Conservation (phyloP, 2,888 invertebrate genomes). For the Serripes groenlandicus region DNA sequence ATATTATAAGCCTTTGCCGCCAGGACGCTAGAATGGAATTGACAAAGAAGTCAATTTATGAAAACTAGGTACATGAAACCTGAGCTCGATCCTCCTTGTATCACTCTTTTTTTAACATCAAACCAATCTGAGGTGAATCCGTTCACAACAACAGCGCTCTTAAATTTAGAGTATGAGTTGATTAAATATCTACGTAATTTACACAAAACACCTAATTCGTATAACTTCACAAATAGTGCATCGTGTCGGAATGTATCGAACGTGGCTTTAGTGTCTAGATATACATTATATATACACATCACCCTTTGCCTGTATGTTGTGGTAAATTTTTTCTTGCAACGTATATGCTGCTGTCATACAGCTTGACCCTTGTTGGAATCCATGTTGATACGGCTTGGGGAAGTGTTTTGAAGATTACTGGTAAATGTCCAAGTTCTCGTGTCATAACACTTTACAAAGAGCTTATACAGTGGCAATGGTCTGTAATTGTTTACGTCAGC, state of each 20-base stretch:
- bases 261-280: neutral
- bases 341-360: no score
- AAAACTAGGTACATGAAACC: neutral
- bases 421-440: neutral
- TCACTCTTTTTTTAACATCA: neutral
- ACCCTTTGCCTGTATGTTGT: no score
- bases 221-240: neutral
- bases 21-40: neutral
- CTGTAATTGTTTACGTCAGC: neutral
- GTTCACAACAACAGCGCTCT: no score
- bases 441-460: neutral
- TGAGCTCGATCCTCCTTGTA: neutral
- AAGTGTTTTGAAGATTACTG: neutral
- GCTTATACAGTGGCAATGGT: neutral
- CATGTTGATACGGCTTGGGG: neutral
- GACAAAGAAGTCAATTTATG: neutral
- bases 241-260: neutral
- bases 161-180: neutral
- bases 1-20: neutral
- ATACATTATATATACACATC: neutral
- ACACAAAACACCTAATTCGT: neutral
- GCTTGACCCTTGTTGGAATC: neutral
- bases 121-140: neutral
- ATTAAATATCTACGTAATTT: neutral
- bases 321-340: neutral